A percentile compares a stretch with the other conserved stretches of the same genome.
Conservation (phyloP, 1,140 invertebrate species). For the Helicoverpa armigera region DNA sequence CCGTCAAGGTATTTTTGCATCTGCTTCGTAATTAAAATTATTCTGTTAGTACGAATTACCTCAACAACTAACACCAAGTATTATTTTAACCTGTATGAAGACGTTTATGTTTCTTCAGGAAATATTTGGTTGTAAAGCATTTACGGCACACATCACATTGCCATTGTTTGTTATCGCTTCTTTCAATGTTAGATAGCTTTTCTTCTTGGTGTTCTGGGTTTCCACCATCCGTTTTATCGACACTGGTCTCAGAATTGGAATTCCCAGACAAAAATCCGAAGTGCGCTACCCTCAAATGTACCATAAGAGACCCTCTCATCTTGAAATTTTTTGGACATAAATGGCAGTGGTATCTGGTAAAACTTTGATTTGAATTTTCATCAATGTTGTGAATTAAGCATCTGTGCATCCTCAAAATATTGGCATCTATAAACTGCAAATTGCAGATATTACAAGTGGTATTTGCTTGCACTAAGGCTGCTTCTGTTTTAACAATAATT, state of each 20-base stretch:
- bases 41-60: slow-evolving; percentile 78
- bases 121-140: slow-evolving; percentile 96
- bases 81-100: slow-evolving; percentile 90
- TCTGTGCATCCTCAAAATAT: slow-evolving; percentile 91
- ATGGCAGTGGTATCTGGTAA: slow-evolving; percentile 90
- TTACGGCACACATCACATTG: slow-evolving; percentile 94
- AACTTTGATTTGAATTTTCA: slow-evolving; percentile 83
- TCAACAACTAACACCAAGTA: slow-evolving; percentile 77
- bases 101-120: slow-evolving; percentile 95
- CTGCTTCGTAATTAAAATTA: slow-evolving; percentile 37
- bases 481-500: slow-evolving; percentile 73
- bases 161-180: slow-evolving; percentile 88
- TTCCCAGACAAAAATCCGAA: slow-evolving; percentile 82
- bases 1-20: not conserved
- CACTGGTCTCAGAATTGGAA: slow-evolving; percentile 49
- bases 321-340: slow-evolving; percentile 93
- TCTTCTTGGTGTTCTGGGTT: slow-evolving; percentile 55
- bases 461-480: slow-evolving; percentile 63
- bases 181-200: slow-evolving; percentile 59
- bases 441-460: slow-evolving; percentile 90
- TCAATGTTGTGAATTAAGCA: slow-evolving; percentile 90
- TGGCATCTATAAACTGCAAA: slow-evolving; percentile 90
- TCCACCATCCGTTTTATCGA: slow-evolving; percentile 35
- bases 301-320: slow-evolving; percentile 93
- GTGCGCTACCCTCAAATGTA: slow-evolving; percentile 93